These are phyloP conservation scores for Zophobas atratus DNA, from an alignment of 1,140 invertebrate species.

Conservation along the genomic window DNA sequence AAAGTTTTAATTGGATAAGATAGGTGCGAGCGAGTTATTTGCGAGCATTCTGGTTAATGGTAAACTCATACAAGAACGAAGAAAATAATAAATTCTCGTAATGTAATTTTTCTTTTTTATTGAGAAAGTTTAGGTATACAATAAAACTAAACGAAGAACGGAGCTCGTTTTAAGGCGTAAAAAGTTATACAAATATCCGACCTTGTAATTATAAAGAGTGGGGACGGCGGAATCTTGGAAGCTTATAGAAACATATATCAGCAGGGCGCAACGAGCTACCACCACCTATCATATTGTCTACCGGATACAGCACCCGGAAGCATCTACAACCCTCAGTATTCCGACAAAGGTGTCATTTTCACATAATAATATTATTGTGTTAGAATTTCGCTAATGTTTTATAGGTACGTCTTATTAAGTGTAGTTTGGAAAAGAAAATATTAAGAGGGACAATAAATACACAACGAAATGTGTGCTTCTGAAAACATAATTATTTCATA, in stretches of 20 bases:
- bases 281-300: conserved; percentile 46
- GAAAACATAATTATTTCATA: too few relatives aligned
- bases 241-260: conserved; percentile 43
- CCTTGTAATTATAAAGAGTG: conserved; percentile 48
- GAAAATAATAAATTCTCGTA: conserved; percentile 31
- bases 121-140: conserved; percentile 18
- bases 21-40: conserved; percentile 12
- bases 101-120: conserved; percentile 40
- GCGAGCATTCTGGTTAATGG: not conserved
- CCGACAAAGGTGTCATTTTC: conserved; percentile 48
- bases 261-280: conserved; percentile 36
- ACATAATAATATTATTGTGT: conserved; percentile 51
- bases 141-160: conserved; percentile 26
- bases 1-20: conserved; percentile 29
- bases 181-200: conserved; percentile 34
- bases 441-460: too few relatives aligned
- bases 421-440: too few relatives aligned
- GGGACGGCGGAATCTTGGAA: conserved; percentile 40
- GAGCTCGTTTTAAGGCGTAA: conserved; percentile 10
- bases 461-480: too few relatives aligned
- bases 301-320: conserved; percentile 52
- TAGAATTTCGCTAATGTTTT: conserved; percentile 27
- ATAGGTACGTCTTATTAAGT: not conserved
- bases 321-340: conserved; percentile 44
- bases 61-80: not conserved